These are phyloP conservation scores for Leistus spinibarbis DNA, from an alignment of 2,888 invertebrate genomes.

Conservation along the genomic window DNA sequence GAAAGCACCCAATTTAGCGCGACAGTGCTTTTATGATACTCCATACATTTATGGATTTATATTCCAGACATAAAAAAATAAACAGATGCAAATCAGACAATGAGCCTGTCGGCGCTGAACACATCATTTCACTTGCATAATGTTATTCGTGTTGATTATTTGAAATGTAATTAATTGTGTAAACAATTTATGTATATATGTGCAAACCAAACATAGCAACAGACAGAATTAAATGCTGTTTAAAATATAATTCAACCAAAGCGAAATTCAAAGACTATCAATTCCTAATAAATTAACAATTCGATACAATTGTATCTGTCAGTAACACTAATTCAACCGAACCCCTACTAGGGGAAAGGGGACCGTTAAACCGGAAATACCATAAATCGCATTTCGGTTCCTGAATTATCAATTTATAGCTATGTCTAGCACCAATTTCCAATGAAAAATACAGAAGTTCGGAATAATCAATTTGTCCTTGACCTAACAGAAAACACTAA, in stretches of 20 bases:
- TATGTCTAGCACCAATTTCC: no score
- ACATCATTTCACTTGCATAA: no score
- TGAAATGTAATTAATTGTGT: background rate
- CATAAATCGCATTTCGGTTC: background rate
- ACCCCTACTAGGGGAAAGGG: no score
- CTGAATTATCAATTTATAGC: no score
- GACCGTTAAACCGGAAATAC: background rate
- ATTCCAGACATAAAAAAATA: background rate
- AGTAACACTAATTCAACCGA: background rate
- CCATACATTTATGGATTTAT: background rate
- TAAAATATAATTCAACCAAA: background rate
- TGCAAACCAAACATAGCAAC: background rate
- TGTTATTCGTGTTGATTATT: no score
- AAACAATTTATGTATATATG: background rate
- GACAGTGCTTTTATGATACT: background rate
- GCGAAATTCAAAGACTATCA: background rate
- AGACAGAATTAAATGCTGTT: background rate
- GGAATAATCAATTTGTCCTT: no score
- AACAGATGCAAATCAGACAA: background rate
- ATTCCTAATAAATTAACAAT: background rate
- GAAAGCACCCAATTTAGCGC: background rate
- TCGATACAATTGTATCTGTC: background rate
- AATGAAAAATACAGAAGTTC: no score
- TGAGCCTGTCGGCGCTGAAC: no score
- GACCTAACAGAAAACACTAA: background rate